Conservation (phyloP, 2,113 vertebrate genomes). For the Hippolais icterina region DNA sequence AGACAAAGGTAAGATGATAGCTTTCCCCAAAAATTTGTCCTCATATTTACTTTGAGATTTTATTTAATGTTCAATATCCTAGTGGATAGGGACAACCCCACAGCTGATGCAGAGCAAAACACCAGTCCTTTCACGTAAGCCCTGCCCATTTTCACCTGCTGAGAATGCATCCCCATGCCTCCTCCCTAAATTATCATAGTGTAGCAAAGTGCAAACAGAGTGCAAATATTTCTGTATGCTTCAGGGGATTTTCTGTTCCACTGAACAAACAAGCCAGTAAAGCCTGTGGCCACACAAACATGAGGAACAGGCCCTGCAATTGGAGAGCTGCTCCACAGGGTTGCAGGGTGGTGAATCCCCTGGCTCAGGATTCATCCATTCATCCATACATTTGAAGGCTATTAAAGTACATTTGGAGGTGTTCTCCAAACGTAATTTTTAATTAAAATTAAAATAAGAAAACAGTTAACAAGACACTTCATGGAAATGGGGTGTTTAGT, state of each 20-base stretch:
- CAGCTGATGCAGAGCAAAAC: not conserved
- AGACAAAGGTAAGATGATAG: not conserved
- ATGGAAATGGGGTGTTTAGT: not conserved
- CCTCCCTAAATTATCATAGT: not conserved
- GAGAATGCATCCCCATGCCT: not conserved
- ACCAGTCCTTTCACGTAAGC: not conserved
- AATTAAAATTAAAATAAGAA: not conserved
- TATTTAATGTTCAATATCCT: not conserved
- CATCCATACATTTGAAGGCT: not conserved
- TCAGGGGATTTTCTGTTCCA: not conserved
- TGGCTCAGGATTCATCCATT: not conserved
- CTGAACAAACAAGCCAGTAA: not conserved
- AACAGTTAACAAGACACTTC: accelerated
- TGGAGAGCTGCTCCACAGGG: not conserved
- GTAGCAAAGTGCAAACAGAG: not conserved
- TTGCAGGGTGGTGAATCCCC: not conserved
- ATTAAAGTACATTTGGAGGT: not conserved
- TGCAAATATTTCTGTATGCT: not conserved
- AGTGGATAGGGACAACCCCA: not conserved
- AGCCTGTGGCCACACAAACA: not conserved
- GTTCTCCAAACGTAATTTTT: not conserved
- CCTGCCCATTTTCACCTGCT: not conserved
- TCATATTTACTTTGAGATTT: not conserved
- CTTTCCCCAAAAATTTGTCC: not conserved
- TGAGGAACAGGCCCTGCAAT: not conserved